Base-by-base conservation (phyloP, 2,797 vertebrate species). In the Channa striata region DNA sequence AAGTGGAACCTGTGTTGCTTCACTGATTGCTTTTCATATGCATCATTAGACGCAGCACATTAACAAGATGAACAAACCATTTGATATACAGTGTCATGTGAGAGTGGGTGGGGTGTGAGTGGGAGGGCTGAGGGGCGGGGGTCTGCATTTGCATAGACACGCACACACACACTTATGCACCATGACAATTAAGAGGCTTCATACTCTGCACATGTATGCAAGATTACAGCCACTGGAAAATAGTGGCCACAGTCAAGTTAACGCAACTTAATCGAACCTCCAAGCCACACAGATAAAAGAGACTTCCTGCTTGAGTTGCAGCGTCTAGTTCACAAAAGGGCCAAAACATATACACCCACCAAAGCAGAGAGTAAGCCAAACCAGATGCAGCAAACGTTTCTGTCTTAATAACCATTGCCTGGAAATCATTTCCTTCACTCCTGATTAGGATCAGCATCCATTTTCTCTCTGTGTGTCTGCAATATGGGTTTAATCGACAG, bases 1-100 rank as follows among this genome's bases (percentile, higher is more conserved):
- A 36, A 80, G 84, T 85, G 73, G 67, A 81, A 79, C 80, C 74
- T 77, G 80, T 33, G 65, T 78, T 74, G 82, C 81, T 74, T 68
- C 51, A 13, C 86, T 92, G 87, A 93, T 92, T 89, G 89, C 81
- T 89, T 92, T 90, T 92, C 85, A 75, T 72, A 85, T 69, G 89
- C 90, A 85, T 87, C 90, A 90, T 92, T 92, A 93, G 78, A 77
- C 17, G 59, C 50, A 46, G 74, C 76, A 84, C 88, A 91, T 90
- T 91, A 91, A 83, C 84, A 89, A 83, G 85, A 89, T 19, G 86
- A 87, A 90, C 81, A 86, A 90, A 86, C 74, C 75, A 73, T 85
- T 86, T 87, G 64, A 82, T 78, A 86, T 72, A 68, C 59, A 66
- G 54, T 58, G 61, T 63, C 68, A 52, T 53, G 59, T 72, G 72